These are phyloP conservation scores for Pungitius pungitius DNA, from an alignment of 2,113 vertebrate genomes.

Conservation along the genomic window DNA sequence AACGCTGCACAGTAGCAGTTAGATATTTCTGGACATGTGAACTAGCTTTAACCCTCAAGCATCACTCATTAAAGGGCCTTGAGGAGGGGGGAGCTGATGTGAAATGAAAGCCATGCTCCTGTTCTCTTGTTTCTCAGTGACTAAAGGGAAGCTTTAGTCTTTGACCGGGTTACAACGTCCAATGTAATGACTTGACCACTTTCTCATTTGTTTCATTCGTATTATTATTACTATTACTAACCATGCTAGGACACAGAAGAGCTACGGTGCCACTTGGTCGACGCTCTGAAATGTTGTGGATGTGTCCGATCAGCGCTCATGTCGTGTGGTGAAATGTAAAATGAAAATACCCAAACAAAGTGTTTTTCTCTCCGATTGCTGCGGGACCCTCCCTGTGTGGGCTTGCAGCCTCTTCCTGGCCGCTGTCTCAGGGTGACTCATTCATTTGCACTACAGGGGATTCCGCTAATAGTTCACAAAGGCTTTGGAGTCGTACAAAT, in stretches of 20 bases:
- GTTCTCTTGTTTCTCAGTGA: slow-evolving; percentile 15
- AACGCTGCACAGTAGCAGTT: background rate
- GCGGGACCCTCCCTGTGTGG: background rate
- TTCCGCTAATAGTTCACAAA: background rate
- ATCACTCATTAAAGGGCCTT: background rate
- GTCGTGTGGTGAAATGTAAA: slow-evolving; percentile 20
- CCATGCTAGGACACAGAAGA: background rate
- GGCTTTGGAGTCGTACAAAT: background rate
- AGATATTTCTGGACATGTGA: background rate
- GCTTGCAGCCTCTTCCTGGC: background rate
- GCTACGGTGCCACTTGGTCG: background rate
- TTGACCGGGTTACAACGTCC: slow-evolving; percentile 14
- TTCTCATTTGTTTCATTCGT: slow-evolving; percentile 10
- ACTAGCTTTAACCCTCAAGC: background rate
- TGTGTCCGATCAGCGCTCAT: background rate
- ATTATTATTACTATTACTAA: background rate
- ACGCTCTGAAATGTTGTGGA: slow-evolving; percentile 15
- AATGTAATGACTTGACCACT: background rate
- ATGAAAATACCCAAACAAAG: slow-evolving; percentile 10
- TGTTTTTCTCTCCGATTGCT: background rate
- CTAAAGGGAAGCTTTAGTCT: slow-evolving; percentile 8
- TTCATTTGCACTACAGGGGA: slow-evolving; percentile 11
- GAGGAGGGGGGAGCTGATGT: background rate
- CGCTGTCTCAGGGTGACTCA: slow-evolving; percentile 45
- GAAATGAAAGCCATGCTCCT: background rate